These are phyloP conservation scores for Netelia virgata DNA, from an alignment of 2,888 invertebrate genomes.

Conservation along the genomic window DNA sequence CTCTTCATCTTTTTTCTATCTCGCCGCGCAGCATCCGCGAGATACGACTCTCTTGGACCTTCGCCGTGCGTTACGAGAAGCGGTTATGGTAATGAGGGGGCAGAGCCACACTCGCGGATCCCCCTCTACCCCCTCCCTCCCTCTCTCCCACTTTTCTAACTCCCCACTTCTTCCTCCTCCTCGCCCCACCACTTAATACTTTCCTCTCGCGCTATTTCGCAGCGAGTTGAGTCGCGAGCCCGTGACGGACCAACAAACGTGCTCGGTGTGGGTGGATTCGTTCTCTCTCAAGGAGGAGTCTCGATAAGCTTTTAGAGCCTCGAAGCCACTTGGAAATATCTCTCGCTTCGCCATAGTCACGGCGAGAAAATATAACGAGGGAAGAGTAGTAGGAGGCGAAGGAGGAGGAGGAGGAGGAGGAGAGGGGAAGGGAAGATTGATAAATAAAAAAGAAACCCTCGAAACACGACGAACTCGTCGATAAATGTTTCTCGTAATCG, in stretches of 20 bases:
- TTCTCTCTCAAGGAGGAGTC: slow-evolving; percentile 66
- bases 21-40: slow-evolving; percentile 54
- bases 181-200: slow-evolving; percentile 46
- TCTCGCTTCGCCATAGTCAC: slow-evolving; percentile 55
- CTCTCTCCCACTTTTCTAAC: slow-evolving; percentile 28
- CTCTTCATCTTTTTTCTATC: background rate
- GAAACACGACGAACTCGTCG: background rate
- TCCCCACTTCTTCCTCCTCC: slow-evolving; percentile 32
- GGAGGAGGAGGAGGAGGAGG: too few species aligned
- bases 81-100: slow-evolving; percentile 76
- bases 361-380: slow-evolving; percentile 29
- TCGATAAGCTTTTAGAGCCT: slow-evolving; percentile 24
- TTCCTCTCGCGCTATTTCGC: slow-evolving; percentile 60
- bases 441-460: background rate
- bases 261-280: slow-evolving; percentile 66
- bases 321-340: background rate
- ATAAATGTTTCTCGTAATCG: too few species aligned
- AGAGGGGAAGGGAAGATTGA: background rate
- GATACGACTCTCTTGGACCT: slow-evolving; percentile 27
- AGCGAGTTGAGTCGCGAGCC: slow-evolving; percentile 18
- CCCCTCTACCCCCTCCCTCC: slow-evolving; percentile 23
- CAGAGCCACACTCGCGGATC: slow-evolving; percentile 60
- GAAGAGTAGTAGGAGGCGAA: too few species aligned
- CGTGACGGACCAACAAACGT: slow-evolving; percentile 53
- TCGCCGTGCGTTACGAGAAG: slow-evolving; percentile 59